phyloP scores from a whole-genome alignment of 2,113 vertebrate genomes.

The Gallinago media region DNA sequence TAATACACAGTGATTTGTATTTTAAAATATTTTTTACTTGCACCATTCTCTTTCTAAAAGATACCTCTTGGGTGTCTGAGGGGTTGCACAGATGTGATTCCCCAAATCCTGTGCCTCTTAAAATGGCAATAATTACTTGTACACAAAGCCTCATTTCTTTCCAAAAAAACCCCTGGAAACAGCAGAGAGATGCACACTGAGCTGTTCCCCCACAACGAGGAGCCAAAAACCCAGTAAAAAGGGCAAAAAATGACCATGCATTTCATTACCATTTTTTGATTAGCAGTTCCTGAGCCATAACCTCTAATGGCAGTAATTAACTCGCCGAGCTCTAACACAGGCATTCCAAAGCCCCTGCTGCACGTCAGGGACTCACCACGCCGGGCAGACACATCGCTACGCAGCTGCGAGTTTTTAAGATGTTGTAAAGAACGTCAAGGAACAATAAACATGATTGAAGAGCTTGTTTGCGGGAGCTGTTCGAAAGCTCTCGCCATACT shows the following conservation, averaged over 20 bases:
- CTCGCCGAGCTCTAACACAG: background rate
- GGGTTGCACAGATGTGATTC: background rate
- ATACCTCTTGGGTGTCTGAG: background rate
- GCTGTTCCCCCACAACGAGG: background rate
- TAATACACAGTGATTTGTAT: background rate
- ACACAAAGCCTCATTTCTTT: background rate
- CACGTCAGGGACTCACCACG: background rate
- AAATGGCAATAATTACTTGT: background rate
- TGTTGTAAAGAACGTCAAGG: background rate
- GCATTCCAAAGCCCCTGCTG: background rate
- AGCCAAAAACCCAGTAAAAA: background rate
- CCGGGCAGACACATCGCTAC: background rate
- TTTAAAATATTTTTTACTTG: background rate
- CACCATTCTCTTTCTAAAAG: background rate
- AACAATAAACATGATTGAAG: conserved; percentile 34
- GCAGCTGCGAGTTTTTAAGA: background rate
- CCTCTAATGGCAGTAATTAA: conserved; percentile 39
- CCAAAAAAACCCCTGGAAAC: background rate
- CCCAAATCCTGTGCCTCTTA: background rate
- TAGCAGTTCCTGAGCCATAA: conserved; percentile 38
- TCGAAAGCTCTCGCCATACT: background rate
- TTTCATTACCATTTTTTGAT: conserved; percentile 57
- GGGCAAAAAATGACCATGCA: background rate
- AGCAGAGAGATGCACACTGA: background rate
- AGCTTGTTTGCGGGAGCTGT: background rate